A percentile compares a stretch with the other conserved stretches of the same genome.
These are phyloP conservation scores for Phalacrocorax pelagicus DNA, from an alignment of 2,113 vertebrate genomes.

Conservation along the genomic window DNA sequence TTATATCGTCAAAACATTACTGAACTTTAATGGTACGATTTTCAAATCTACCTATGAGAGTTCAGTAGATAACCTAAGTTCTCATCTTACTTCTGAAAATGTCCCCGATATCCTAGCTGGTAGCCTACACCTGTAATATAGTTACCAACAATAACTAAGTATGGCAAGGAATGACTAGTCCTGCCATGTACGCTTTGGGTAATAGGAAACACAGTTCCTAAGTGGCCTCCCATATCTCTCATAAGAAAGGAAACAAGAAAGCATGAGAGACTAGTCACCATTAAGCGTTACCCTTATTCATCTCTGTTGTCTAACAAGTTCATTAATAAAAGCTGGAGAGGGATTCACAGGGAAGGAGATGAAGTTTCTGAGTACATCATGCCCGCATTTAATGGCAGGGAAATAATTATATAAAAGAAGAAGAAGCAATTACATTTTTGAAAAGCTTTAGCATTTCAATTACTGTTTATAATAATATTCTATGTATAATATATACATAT, in stretches of 20 bases:
- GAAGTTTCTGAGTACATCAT: not conserved
- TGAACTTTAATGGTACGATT: not conserved
- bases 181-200: not conserved
- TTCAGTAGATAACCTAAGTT: not conserved
- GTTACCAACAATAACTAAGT: not conserved
- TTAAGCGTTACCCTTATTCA: not conserved
- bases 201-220: not conserved
- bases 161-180: not conserved
- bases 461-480: not conserved
- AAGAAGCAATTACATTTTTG: not conserved
- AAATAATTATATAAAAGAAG: not conserved
- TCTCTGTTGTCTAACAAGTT: not conserved
- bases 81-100: not conserved
- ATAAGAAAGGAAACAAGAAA: not conserved
- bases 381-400: not conserved
- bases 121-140: not conserved
- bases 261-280: not conserved
- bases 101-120: not conserved
- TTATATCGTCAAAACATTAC: not conserved
- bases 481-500: not conserved
- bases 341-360: not conserved
- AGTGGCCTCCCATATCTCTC: not conserved
- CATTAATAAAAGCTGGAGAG: not conserved
- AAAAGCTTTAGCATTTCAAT: not conserved
- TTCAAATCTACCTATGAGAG: not conserved